Conservation (phyloP, 2,113 vertebrate species). For the Gymnogyps californianus region DNA sequence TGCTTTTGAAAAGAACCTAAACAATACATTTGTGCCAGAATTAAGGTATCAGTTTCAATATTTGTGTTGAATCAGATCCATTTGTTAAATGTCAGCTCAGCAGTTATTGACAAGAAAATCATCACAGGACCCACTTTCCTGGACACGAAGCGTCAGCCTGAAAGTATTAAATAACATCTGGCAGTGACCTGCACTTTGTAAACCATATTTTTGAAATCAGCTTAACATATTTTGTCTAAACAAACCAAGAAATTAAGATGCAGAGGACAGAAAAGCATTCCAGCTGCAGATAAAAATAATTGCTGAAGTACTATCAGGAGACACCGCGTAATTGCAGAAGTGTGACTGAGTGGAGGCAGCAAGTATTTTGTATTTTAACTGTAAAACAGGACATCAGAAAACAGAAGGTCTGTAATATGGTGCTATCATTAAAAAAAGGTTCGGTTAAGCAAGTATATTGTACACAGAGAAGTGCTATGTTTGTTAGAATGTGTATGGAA, state of each 20-base stretch:
- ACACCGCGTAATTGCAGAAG: not conserved
- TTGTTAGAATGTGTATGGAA: conserved; percentile 46
- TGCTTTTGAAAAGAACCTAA: not conserved
- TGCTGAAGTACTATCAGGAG: conserved; percentile 45
- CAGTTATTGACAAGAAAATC: not conserved
- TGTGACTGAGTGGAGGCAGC: conserved; percentile 19
- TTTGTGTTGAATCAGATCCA: not conserved
- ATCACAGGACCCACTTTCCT: not conserved
- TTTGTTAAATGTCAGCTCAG: conserved; percentile 1
- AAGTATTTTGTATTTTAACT: conserved; percentile 47
- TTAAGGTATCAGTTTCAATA: not conserved
- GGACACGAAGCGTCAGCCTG: not conserved
- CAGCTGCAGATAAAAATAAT: conserved; percentile 56
- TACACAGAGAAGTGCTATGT: conserved; percentile 54
- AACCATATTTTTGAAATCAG: conserved; percentile 39
- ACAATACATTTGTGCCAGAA: not conserved
- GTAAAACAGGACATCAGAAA: conserved; percentile 6
- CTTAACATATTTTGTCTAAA: conserved; percentile 43
- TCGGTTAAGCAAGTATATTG: conserved; percentile 23
- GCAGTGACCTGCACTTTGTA: conserved; percentile 14
- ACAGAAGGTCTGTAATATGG: conserved; percentile 55
- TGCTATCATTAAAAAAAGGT: conserved; percentile 31
- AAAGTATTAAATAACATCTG: conserved; percentile 36
- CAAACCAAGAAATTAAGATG: conserved; percentile 43
- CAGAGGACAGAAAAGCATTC: conserved; percentile 26